phyloP scores from a whole-genome alignment of 2,797 vertebrate species.

The Macropus fuliginosus region DNA sequence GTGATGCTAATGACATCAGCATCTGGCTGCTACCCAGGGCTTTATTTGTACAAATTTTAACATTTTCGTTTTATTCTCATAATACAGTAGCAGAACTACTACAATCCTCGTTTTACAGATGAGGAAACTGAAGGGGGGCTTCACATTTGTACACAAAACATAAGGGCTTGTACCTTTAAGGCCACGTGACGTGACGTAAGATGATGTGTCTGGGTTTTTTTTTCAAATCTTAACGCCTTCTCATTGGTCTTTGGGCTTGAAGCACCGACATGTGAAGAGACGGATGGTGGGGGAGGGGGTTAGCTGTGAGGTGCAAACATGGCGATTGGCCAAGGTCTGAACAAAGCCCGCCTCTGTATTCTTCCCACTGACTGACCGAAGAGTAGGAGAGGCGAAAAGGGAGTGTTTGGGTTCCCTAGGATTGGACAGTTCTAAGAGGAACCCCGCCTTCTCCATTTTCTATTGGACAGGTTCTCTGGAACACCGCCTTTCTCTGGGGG shows the following conservation, averaged over 20 bases:
- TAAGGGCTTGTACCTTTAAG: fast-evolving
- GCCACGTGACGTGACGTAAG: neutral
- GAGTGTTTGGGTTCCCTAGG: neutral
- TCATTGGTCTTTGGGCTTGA: neutral
- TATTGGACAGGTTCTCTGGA: neutral
- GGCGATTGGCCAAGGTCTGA: neutral
- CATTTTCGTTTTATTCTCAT: neutral
- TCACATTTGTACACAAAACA: neutral
- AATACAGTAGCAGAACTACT: neutral
- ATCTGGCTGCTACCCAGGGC: neutral
- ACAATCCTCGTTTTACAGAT: neutral
- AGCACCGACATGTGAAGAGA: neutral
- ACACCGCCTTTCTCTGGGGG: neutral
- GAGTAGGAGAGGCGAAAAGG: neutral
- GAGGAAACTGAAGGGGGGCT: neutral
- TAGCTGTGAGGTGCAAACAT: neutral
- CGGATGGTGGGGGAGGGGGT: neutral
- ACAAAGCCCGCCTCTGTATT: neutral
- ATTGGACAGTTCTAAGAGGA: neutral
- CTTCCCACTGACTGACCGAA: neutral
- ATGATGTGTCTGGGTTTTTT: neutral
- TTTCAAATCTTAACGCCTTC: neutral
- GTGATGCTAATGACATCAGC: neutral
- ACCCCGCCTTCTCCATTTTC: neutral
- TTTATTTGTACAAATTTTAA: neutral